A percentile compares a stretch with the other conserved stretches of the same genome.
These are phyloP conservation scores for Drosophila ironensis DNA, from an alignment of 1,140 invertebrate species.

Conservation along the genomic window DNA sequence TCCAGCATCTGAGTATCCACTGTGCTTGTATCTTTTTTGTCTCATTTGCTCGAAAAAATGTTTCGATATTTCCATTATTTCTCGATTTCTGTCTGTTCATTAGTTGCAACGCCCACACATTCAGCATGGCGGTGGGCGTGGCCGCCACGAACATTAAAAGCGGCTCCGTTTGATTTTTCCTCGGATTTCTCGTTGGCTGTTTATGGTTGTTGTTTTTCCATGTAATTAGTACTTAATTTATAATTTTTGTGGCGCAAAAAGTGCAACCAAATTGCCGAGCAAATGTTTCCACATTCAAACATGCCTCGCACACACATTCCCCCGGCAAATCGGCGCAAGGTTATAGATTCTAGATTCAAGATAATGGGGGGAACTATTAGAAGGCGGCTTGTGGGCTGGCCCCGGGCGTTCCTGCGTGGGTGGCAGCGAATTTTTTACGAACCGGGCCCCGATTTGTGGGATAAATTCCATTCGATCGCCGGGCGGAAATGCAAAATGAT, in stretches of 20 bases:
- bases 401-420: slow-evolving; percentile 35
- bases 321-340: slow-evolving; percentile 51
- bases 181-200: slow-evolving; percentile 52
- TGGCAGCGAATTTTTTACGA: slow-evolving; percentile 6
- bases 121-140: slow-evolving; percentile 64
- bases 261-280: slow-evolving; percentile 57
- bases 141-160: slow-evolving; percentile 36
- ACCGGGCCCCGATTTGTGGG: slow-evolving; percentile 11
- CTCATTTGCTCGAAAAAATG: slow-evolving; percentile 22
- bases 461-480: slow-evolving; percentile 6
- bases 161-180: slow-evolving; percentile 71
- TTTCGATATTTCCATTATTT: slow-evolving; percentile 51
- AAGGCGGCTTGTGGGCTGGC: slow-evolving; percentile 23
- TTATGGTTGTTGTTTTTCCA: slow-evolving; percentile 65
- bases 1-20: neutral
- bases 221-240: slow-evolving; percentile 79
- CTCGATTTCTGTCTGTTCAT: slow-evolving; percentile 56
- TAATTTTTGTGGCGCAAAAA: slow-evolving; percentile 66
- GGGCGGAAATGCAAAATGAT: slow-evolving; percentile 34
- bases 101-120: slow-evolving; percentile 70
- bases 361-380: slow-evolving; percentile 2
- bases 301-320: too few relatives aligned
- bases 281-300: slow-evolving; percentile 25
- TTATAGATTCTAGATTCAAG: slow-evolving; percentile 37
- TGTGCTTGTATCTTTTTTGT: slow-evolving; percentile 3